Base-by-base conservation (phyloP, 2,797 vertebrate species). In the Myotis daubentonii region DNA sequence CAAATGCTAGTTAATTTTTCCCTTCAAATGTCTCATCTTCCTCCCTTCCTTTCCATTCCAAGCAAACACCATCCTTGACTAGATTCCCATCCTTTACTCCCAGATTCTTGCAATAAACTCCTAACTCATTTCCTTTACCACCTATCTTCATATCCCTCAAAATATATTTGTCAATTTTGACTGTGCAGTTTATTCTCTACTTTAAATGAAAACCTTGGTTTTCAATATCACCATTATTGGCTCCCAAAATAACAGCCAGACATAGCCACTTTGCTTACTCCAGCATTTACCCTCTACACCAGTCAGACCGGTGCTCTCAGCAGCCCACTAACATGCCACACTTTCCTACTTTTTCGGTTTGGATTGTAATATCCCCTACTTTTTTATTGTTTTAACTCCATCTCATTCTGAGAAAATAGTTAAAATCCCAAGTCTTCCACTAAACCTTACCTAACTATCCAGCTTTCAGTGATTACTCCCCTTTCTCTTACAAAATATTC, bases 401-500 rank as follows among this genome's bases (percentile, higher is more conserved):
- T 10, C 86, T 81, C 10, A 53, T 28, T 30, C 60, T 86, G 36
- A 89, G 15, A 60, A 86, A 17, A 85, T 3, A 60, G 12, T 49
- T 70, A 30, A 91, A 92, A 78, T 55, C 25, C 2, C 30, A 94
- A 74, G 47, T 65, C 25, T 55, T 74, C 33, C 20, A 88, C 28
- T 80, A 71, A 87, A 30, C 2, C 15, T 68, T 87, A 25, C 53
- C 72, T 49, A 81, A 60, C 9, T 55, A 65, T 2, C n/a, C 53
- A 81, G 20, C 33, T 33, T 38, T 60, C 38, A 88, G 25, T 62
- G 20, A 93, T n/a, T 79, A 81, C 12, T 70, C 47, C 47, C 33
- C 68, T 74, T 84, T 85, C 62, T 83, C 16, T 76, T 49, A 71
- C 36, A 79, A 87, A 93, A 88, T 53, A 60, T n/a, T 66, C 47